These are phyloP conservation scores for Lasioglossum villosulum DNA, from an alignment of 2,888 invertebrate species.

Conservation along the genomic window DNA sequence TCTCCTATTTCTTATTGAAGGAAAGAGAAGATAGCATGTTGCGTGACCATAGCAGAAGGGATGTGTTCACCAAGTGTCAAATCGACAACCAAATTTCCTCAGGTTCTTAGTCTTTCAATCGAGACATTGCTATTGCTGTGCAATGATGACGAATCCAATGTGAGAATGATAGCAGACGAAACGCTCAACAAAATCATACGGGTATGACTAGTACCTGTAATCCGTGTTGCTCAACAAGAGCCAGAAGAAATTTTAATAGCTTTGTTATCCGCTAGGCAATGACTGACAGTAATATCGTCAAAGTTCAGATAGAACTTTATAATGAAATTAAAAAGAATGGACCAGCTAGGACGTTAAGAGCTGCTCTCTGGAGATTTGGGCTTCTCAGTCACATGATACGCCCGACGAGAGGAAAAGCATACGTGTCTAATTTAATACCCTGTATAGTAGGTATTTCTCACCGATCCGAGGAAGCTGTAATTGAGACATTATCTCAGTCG, in stretches of 20 bases:
- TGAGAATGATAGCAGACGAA: conserved; percentile 93
- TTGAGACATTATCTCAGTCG: conserved; percentile 88
- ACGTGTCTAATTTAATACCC: conserved; percentile 90
- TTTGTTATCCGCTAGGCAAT: conserved; percentile 84
- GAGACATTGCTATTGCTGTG: conserved; percentile 90
- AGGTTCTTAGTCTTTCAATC: conserved; percentile 89
- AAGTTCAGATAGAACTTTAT: conserved; percentile 92
- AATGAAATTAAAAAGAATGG: conserved; percentile 94
- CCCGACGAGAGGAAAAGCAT: conserved; percentile 92
- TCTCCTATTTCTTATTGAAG: conserved; percentile 85
- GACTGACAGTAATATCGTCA: conserved; percentile 89
- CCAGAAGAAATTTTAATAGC: neutral
- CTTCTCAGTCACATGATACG: conserved; percentile 91
- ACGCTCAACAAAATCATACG: conserved; percentile 92
- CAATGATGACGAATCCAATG: conserved; percentile 92
- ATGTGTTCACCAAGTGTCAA: conserved; percentile 88
- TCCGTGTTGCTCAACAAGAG: neutral
- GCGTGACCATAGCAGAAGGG: conserved; percentile 90
- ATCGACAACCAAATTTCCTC: conserved; percentile 87
- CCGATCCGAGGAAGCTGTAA: conserved; percentile 89
- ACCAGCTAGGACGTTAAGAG: conserved; percentile 89
- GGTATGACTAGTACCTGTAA: conserved; percentile 80
- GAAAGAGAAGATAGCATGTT: conserved; percentile 91
- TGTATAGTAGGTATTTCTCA: conserved; percentile 90
- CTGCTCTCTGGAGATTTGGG: conserved; percentile 91